Percentiles rank a stretch among this genome's conserved stretches.
Conservation (phyloP, 2,888 invertebrate species). For the Mermis nigrescens region DNA sequence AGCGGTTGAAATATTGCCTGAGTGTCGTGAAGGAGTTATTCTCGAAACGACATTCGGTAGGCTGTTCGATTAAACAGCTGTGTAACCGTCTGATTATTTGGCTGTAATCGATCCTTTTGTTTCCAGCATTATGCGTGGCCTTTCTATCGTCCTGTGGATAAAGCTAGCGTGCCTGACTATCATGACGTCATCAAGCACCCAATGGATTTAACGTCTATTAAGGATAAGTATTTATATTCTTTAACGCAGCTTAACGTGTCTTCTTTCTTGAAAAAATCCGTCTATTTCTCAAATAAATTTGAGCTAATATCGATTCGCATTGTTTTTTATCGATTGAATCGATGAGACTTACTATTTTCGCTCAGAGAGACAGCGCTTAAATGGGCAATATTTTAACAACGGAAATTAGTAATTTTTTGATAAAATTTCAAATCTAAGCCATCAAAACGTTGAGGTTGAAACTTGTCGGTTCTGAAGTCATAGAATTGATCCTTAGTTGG, state of each 20-base stretch:
- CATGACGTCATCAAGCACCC: conserved; percentile 93
- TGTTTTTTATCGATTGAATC: too few species aligned
- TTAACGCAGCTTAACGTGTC: too few species aligned
- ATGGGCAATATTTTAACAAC: not conserved
- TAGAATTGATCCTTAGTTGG: too few species aligned
- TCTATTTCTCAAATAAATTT: not conserved
- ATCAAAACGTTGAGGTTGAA: too few species aligned
- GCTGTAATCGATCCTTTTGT: not conserved
- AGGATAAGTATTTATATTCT: not conserved
- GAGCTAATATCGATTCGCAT: too few species aligned
- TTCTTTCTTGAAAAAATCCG: too few species aligned
- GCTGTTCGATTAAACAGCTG: not conserved
- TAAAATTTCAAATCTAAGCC: too few species aligned
- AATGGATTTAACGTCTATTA: conserved; percentile 87
- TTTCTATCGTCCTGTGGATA: conserved; percentile 94
- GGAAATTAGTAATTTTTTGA: too few species aligned
- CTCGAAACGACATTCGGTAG: conserved; percentile 36
- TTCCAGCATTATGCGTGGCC: conserved; percentile 61
- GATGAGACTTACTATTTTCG: too few species aligned
- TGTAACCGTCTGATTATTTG: not conserved
- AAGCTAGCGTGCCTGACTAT: conserved; percentile 83
- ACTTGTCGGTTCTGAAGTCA: too few species aligned
- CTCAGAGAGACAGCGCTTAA: too few species aligned
- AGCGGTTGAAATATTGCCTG: conserved; percentile 27
- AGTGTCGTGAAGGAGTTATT: conserved; percentile 36